Evolutionary conservation across 37 sponge, comb jelly and placozoan species (phyloP).

Genomic region (Haliclona indistincta): DNA sequence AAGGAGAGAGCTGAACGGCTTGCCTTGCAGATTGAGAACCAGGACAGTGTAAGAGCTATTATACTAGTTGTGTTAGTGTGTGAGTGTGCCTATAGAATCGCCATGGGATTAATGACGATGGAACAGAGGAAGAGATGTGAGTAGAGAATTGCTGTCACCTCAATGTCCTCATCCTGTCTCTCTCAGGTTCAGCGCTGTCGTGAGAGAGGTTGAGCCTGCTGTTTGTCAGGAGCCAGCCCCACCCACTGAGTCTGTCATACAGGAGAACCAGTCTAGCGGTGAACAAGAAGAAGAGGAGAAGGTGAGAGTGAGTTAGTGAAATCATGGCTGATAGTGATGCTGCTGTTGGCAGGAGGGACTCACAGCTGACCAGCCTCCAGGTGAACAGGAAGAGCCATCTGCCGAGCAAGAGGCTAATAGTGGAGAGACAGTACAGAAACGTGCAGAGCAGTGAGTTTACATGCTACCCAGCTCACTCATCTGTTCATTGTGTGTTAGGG

Average conservation of each 20-base stretch:
- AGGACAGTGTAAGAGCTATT: not conserved
- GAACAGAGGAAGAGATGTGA: conserved; percentile 56
- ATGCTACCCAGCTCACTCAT: not conserved
- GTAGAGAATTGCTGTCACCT: not conserved
- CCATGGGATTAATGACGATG: conserved; percentile 27
- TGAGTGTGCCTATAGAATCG: conserved; percentile 6
- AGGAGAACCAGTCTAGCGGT: not conserved
- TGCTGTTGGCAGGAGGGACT: no score
- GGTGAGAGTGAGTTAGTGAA: not conserved
- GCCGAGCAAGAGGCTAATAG: not conserved
- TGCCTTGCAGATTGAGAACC: conserved; percentile 62
- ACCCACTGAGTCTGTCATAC: not conserved
- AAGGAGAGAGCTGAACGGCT: conserved; percentile 32
- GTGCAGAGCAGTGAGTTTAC: not conserved
- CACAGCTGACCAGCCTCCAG: no score
- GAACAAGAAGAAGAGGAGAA: not conserved
- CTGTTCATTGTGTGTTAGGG: not conserved
- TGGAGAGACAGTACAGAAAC: not conserved
- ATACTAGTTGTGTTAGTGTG: not conserved
- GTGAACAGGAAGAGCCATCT: not conserved
- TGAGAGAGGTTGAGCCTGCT: not conserved
- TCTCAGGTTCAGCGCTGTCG: not conserved
- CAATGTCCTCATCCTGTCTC: not conserved
- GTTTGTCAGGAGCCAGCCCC: not conserved
- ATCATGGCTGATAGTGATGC: no score